These are phyloP conservation scores for Emberiza fucata DNA, from an alignment of 2,113 vertebrate genomes.

Conservation along the genomic window DNA sequence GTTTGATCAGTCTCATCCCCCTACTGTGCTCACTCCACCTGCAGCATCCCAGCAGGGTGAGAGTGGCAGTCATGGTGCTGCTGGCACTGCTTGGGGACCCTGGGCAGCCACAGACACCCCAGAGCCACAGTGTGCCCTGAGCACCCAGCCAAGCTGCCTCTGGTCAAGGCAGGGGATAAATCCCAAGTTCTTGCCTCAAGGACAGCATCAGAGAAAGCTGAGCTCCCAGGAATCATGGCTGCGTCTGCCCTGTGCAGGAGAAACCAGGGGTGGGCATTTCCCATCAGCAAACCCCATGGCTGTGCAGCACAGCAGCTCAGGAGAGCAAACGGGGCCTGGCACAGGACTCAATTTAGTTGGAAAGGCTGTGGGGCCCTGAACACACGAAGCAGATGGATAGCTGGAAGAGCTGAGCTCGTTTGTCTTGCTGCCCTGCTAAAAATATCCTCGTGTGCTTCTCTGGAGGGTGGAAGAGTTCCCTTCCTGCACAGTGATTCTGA, in stretches of 20 bases:
- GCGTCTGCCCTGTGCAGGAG: background rate
- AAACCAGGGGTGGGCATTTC: background rate
- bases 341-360: background rate
- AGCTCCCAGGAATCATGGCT: fast-evolving
- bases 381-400: background rate
- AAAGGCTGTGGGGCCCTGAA: background rate
- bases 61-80: background rate
- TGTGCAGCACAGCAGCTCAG: background rate
- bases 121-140: background rate
- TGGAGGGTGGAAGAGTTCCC: background rate
- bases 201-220: background rate
- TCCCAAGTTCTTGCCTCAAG: background rate
- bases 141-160: fast-evolving
- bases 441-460: background rate
- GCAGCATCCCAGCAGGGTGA: background rate
- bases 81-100: fast-evolving
- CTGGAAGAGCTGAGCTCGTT: background rate
- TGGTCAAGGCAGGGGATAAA: background rate
- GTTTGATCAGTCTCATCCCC: background rate
- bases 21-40: fast-evolving
- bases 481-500: background rate
- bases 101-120: background rate
- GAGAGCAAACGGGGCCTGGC: background rate
- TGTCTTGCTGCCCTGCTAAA: background rate
- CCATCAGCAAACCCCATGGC: background rate